Evolutionary conservation across 2,113 vertebrate genomes (phyloP).

Genomic region (Gracilinanus agilis): DNA sequence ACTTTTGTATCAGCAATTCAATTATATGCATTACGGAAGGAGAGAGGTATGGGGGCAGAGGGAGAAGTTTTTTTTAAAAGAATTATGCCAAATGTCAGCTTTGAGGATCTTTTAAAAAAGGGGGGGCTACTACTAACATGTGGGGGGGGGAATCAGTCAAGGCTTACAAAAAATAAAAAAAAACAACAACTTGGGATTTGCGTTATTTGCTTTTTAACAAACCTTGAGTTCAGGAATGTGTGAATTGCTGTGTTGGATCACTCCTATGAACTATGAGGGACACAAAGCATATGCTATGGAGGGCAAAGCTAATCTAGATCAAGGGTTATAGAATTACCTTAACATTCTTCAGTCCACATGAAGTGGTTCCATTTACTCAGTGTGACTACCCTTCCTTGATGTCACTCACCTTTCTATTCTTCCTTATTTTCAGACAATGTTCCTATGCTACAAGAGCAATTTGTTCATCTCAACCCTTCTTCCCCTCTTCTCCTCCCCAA

Average conservation of each 20-base stretch:
- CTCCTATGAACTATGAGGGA: background rate
- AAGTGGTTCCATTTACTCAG: background rate
- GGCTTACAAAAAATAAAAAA: too few species aligned
- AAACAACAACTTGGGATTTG: too few species aligned
- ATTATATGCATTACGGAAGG: background rate
- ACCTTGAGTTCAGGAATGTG: background rate
- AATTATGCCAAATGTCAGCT: background rate
- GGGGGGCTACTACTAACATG: too few species aligned
- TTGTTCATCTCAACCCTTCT: background rate
- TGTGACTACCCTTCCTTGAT: background rate
- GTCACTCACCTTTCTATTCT: background rate
- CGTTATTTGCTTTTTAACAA: background rate
- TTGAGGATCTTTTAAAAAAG: too few species aligned
- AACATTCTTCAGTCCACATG: background rate
- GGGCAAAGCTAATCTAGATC: background rate
- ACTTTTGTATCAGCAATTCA: slow-evolving; percentile 22
- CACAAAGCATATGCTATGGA: background rate
- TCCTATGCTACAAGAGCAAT: background rate
- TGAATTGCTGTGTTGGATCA: background rate
- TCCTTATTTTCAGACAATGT: background rate
- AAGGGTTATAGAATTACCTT: background rate
- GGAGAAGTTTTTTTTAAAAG: background rate
- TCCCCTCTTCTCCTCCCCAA: background rate
- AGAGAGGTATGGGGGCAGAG: background rate
- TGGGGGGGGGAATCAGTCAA: too few species aligned